Evolutionary conservation across 2,113 vertebrate species (phyloP).

Genomic region (Synchiropus splendidus): DNA sequence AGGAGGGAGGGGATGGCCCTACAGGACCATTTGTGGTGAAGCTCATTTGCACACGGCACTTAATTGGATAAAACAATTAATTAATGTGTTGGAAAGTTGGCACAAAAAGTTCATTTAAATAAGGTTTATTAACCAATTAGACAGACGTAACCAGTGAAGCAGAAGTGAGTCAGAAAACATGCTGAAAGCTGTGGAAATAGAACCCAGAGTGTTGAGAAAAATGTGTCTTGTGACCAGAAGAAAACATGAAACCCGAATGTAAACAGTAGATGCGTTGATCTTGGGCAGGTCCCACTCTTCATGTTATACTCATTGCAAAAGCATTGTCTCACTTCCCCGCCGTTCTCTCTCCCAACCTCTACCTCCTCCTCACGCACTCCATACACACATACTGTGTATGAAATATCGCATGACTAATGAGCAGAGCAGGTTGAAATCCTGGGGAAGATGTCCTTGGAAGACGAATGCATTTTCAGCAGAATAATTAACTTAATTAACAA

Average conservation of each 20-base stretch:
- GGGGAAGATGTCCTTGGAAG: conserved; percentile 99
- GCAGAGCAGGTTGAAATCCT: conserved; percentile 95
- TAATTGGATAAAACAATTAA: conserved; percentile 99
- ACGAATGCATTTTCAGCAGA: conserved; percentile 99
- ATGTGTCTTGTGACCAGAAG: conserved; percentile 26
- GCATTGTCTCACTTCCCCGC: conserved; percentile 40
- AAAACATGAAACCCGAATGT: conserved; percentile 40
- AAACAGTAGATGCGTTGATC: conserved; percentile 33
- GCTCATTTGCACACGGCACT: conserved; percentile 98
- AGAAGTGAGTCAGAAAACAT: conserved; percentile 43
- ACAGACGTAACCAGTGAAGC: conserved; percentile 58
- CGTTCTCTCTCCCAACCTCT: conserved; percentile 41
- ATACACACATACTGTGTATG: conserved; percentile 58
- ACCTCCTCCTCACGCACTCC: conserved; percentile 32
- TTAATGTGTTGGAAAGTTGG: conserved; percentile 99
- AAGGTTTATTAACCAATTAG: conserved; percentile 79
- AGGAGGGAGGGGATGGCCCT: conserved; percentile 71
- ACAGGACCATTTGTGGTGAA: conserved; percentile 96
- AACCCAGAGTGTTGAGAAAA: conserved; percentile 33
- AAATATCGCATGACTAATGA: conserved; percentile 97
- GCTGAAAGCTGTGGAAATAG: conserved; percentile 38
- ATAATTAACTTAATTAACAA: conserved; percentile 99
- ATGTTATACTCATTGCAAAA: conserved; percentile 40
- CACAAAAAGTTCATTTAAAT: conserved; percentile 83
- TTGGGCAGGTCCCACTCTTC: conserved; percentile 45